These are phyloP conservation scores for Copsychus sechellarum DNA, from an alignment of 2,113 vertebrate species.

Conservation along the genomic window DNA sequence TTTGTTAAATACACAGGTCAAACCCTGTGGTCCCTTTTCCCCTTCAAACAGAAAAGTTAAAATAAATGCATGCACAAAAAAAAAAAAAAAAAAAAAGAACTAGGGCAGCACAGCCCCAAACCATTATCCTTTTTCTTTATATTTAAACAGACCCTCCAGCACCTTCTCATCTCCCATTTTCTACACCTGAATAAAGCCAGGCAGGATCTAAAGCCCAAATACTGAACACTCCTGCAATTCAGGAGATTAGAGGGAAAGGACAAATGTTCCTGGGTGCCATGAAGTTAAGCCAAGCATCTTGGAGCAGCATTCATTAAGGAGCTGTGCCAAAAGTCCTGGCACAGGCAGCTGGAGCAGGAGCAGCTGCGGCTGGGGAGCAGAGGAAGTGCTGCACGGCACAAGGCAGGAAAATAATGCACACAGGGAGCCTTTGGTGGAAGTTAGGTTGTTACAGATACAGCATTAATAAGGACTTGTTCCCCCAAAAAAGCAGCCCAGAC, in stretches of 20 bases:
- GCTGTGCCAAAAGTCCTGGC: not conserved
- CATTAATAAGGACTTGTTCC: constrained; percentile 9
- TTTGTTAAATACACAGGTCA: constrained; percentile 29
- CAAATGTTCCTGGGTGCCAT: constrained; percentile 33
- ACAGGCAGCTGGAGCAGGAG: constrained; percentile 40
- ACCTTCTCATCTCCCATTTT: not conserved
- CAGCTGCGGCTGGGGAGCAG: constrained; percentile 42
- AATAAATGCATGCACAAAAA: not conserved
- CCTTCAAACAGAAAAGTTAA: constrained; percentile 2
- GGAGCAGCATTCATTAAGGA: constrained; percentile 6
- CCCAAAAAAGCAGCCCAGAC: not conserved
- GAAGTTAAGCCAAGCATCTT: constrained; percentile 8
- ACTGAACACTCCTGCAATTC: not conserved
- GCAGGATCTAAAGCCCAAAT: constrained; percentile 7
- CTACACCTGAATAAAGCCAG: constrained; percentile 2
- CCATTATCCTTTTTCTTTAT: not conserved
- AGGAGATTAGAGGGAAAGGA: constrained; percentile 47
- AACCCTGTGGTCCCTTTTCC: not conserved
- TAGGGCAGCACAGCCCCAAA: constrained; percentile 6
- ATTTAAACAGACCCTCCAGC: not conserved
- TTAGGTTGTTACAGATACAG: constrained; percentile 3
- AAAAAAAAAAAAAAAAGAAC: not conserved
- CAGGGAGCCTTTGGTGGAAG: constrained; percentile 45
- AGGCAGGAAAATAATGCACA: constrained; percentile 37
- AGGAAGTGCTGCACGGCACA: constrained; percentile 8